Base-by-base conservation (phyloP, 2,797 vertebrate genomes). In the Cryptoprocta ferox region DNA sequence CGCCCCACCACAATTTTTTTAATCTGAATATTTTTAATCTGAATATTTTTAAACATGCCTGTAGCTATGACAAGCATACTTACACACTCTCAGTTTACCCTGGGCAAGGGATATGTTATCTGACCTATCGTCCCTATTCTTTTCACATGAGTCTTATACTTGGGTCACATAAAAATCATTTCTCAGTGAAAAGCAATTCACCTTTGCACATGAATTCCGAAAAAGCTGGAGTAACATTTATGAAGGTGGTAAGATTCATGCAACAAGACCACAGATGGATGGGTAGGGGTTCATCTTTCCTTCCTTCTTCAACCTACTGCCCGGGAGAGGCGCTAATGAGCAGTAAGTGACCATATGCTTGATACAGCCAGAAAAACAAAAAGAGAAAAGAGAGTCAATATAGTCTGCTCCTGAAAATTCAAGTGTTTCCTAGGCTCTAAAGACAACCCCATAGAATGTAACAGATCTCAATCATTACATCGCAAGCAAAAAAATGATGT, bases 271-370 rank as follows among this genome's bases (percentile, higher is more conserved):
- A 89, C 88, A 96, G 83, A 94, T 68, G 50, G 87, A 45, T 24
- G 19, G 71, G 66, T 19, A 30, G 24, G 59, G 73, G 73, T 84
- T 94, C 59, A 66, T 61, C 37, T 91, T 92, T 82, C 70, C 68
- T 95, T 96, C 92, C 59, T 91, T 66, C 42, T 83, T 87, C 93
- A 92, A 79, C 35, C 45, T 82, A 70, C 89, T 56, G n/a, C 76
- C 68, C 84, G 53, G 32, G 48, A 95, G 61, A 93, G 79, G 68
- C 91, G 85, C 42, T 96, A 93, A 91, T 96, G 84, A 97, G 89
- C 63, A 79, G 26, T 26, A 66, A 94, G 91, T 94, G 63, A 80
- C 83, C 91, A 91, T 95, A 96, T 93, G 82, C 78, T 89, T 94
- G 70, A 65, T 45, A 28, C 3, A 95, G 45, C 24, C 84, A 89